phyloP scores from a whole-genome alignment of 1,140 invertebrate genomes.

The Drosophila murphyi region DNA sequence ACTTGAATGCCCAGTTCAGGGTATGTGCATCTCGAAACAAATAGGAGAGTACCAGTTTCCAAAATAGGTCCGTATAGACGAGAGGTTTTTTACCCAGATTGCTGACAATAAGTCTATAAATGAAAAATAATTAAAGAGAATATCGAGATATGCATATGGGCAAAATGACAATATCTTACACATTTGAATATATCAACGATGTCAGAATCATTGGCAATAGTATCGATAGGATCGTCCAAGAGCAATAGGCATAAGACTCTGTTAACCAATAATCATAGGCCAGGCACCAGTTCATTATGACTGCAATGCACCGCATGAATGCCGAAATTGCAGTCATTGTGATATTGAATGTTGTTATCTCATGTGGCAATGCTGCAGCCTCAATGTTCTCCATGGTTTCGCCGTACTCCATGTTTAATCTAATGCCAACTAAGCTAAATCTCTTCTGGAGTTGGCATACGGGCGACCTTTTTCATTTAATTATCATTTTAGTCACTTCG shows the following conservation, averaged over 20 bases:
- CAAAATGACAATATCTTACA: constrained; percentile 45
- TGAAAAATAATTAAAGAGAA: neutral
- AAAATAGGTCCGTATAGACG: constrained; percentile 19
- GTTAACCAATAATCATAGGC: constrained; percentile 50
- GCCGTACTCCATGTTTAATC: constrained; percentile 13
- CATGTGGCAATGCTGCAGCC: neutral
- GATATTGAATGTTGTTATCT: constrained; percentile 38
- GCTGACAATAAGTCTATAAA: constrained; percentile 7
- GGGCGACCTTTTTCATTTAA: neutral
- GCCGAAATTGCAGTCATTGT: constrained; percentile 39
- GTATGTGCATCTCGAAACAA: constrained; percentile 56
- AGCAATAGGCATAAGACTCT: constrained; percentile 40
- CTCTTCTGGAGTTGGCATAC: neutral
- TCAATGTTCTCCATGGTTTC: constrained; percentile 11
- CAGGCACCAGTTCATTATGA: constrained; percentile 58
- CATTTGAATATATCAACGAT: constrained; percentile 57
- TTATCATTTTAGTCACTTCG: constrained; percentile 6
- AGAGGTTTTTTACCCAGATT: constrained; percentile 29
- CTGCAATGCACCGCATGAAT: constrained; percentile 52
- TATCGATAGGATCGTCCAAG: constrained; percentile 62
- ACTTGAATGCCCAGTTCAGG: constrained; percentile 47
- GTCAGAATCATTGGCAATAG: constrained; percentile 57
- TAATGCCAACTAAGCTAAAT: neutral
- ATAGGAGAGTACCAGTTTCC: constrained; percentile 55
- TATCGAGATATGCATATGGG: too few species aligned